Evolutionary conservation across 2,888 invertebrate species (phyloP), one percentile per base, ranked within the genome.

Genomic region (Oxyscelio sp.): DNA sequence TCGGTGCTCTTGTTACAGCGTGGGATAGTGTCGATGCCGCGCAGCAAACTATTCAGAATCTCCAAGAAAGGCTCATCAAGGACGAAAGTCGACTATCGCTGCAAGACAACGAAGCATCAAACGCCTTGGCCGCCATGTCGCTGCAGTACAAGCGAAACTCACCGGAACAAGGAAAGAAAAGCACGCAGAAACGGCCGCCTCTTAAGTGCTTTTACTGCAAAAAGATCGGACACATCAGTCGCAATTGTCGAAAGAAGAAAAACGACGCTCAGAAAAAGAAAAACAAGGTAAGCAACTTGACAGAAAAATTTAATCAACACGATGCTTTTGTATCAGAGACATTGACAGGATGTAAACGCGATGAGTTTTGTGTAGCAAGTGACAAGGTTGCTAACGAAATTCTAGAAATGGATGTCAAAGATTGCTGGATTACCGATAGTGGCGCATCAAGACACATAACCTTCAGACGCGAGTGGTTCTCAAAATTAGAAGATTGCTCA

Each of bases 361-460:
- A 27, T 6, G 27, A 27, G 27, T 6, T 27, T 27, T 27, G 27
- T 27, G 27, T 27, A 6, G 6, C 13, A 11, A 43, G 15, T 48
- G 15, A 48, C 15, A 19, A 21, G 15, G 13, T 58, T 58, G 13
- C 19, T 19, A 13, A 38, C 13, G 40, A 19, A n/a, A 31, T 58
- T 34, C 13, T 34, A 2, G 11, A 31, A 13, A 24, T 13, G 22
- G 80, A 86, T 27, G 43, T 31, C n/a, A 61, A 34, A 1, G 87
- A 89, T 13, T 74, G 81, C 13, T 89, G 87, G 88, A n/a, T 89
- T 13, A 66, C 74, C 31, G 87, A 88, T 56, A 89, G 88, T 61
- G 87, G 88, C 11, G 87, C 86, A 4, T 89, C 87, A 0, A 54
- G 71, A n/a, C 89, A 90, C 31, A 87, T 89, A 0, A 85, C 87